These are phyloP conservation scores for Malurus leucopterus DNA, from an alignment of 2,797 vertebrate species.

Conservation along the genomic window DNA sequence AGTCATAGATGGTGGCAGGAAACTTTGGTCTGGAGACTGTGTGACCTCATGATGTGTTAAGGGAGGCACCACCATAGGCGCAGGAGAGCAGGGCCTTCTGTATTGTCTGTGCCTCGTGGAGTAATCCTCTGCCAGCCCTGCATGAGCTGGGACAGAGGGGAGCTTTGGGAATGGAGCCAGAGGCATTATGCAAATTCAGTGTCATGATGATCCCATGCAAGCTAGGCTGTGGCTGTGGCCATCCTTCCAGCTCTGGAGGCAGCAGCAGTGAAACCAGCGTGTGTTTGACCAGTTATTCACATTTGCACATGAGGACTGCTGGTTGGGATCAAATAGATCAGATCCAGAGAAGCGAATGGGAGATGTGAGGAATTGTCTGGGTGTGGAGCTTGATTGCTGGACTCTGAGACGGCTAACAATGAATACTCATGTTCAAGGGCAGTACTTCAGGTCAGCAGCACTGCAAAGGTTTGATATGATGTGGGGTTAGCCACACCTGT, in stretches of 20 bases:
- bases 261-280: not conserved
- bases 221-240: not conserved
- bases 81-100: not conserved
- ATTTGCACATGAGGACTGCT: not conserved
- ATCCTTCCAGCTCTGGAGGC: not conserved
- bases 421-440: not conserved
- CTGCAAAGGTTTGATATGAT: fast-evolving
- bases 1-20: not conserved
- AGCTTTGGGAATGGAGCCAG: constrained; percentile 19
- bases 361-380: not conserved
- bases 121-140: not conserved
- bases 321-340: not conserved
- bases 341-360: not conserved
- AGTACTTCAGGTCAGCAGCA: not conserved
- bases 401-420: not conserved
- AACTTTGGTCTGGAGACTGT: not conserved
- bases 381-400: not conserved
- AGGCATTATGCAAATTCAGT: not conserved
- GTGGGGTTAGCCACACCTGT: not conserved
- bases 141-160: not conserved
- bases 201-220: not conserved
- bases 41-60: not conserved
- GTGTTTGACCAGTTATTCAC: not conserved
- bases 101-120: not conserved
- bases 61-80: not conserved